Base-by-base conservation (phyloP, 2,113 vertebrate genomes). In the Chitala chitala region DNA sequence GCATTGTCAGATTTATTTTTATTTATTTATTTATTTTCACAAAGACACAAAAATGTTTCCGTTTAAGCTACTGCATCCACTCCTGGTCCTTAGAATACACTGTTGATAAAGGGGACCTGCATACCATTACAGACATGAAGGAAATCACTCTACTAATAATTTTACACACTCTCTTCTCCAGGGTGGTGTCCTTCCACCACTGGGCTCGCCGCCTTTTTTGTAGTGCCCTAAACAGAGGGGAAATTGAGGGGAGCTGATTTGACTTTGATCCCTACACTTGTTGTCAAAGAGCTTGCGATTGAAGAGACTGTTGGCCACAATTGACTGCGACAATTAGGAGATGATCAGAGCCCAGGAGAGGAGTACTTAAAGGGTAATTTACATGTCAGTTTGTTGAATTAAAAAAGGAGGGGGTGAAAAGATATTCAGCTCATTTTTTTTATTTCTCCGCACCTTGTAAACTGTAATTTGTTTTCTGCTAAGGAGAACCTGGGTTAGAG, bases 251-350 rank as follows among this genome's bases (percentile, higher is more conserved):
- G 86, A 89, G 90, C 88, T 93, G 92, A 94, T 94, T 91, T 85
- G 80, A 88, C 93, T 94, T 96, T 96, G 94, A 96, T 95, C 94
- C 92, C 87, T 86, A 85, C 83, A 90, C 93, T 94, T 96, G 94
- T 97, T 95, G 95, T 96, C 93, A 94, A 94, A 95, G 93, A 91
- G 90, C 92, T 92, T 89, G 82, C 91, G 92, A 94, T 94, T 95
- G 94, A 95, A 95, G 95, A 94, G 94, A 95, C 92, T 95, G 94
- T 98, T 95, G 94, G 92, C 93, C 92, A 96, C 94, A 96, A 96
- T 97, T 97, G 95, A 96, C 94, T 96, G 94, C 91, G 92, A 98
- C 96, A 98, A 98, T 98, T 98, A 98, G 94, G 92, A 92, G 92
- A 92, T 92, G 93, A 96, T 98, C 94, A 92, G 92, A 92, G 93